Base-by-base conservation (phyloP, 1,140 invertebrate species). In the Schlechtendalia chinensis region DNA sequence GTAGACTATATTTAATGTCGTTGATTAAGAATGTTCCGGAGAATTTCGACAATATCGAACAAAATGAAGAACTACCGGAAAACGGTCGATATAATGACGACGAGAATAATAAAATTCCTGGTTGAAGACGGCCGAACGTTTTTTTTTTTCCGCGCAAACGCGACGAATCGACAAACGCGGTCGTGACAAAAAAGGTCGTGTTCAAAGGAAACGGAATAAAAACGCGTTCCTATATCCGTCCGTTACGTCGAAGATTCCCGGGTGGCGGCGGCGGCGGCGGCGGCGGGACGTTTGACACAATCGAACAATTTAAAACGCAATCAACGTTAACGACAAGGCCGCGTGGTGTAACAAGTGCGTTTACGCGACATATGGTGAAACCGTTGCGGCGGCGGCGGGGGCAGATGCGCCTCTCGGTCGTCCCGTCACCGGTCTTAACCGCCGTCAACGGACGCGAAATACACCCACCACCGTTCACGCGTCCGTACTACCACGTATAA, bases 291-390 rank as follows among this genome's bases (percentile, higher is more conserved):
- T 79, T 79, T 79, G 75, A 79, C 75, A 79, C 69, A 79, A 79
- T 79, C 75, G 39, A 50, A 79, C 75, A 61, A 79, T 79, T 79
- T 79, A 79, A 79, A 79, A 79, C 58, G 75, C 58, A 79, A 79
- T 79, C 75, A 79, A 79, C 75, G 75, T 79, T 79, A 79, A 79
- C 63, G 75, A 79, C 75, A 79, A 79, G 75, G 75, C 27, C 75
- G 75, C n/a, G n/a, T n/a, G n/a, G n/a, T 22, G 75, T 79, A 79
- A 79, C 75, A 79, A 79, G 75, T 79, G 75, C 75, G 56, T 72
- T 72, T 72, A 72, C n/a, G 47, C 54, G 19, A 79, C 75, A 79
- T 79, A 58, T 79, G 75, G 75, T 79, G 75, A 79, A 79, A 79
- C 75, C 75, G 75, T 79, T 79, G 75, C 58, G 75, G 75, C n/a